These are phyloP conservation scores for Aptenodytes forsteri DNA, from an alignment of 2,113 vertebrate species.

Conservation along the genomic window DNA sequence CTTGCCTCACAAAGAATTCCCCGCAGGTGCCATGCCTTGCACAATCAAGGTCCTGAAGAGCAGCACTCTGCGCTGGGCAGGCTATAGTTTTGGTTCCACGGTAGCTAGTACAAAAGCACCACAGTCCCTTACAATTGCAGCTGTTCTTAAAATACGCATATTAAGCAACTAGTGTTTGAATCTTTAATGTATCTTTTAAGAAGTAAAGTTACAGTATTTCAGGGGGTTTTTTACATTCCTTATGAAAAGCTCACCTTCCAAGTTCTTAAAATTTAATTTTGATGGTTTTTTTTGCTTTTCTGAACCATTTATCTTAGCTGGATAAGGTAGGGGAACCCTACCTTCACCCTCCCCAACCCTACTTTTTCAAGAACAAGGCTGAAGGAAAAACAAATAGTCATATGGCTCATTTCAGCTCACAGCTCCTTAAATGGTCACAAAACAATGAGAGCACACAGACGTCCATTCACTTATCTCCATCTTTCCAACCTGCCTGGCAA, in stretches of 20 bases:
- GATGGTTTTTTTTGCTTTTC: neutral
- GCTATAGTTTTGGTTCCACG: neutral
- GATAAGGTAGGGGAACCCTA: neutral
- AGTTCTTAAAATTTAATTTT: neutral
- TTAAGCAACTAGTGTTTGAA: neutral
- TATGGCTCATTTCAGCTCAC: neutral
- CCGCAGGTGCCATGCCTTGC: neutral
- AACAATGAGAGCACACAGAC: neutral
- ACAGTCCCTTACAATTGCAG: neutral
- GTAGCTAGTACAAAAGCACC: neutral
- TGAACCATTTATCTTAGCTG: accelerated
- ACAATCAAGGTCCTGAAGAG: neutral
- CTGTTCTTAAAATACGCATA: neutral
- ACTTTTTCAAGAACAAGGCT: neutral
- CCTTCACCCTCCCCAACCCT: neutral
- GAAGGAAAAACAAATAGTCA: neutral
- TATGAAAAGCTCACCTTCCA: neutral
- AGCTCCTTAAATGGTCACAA: neutral
- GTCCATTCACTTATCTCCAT: neutral
- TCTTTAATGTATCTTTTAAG: neutral
- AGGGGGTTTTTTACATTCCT: neutral
- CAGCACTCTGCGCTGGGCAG: neutral
- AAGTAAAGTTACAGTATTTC: neutral
- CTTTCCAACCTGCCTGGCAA: neutral
- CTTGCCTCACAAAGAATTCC: neutral